These are phyloP conservation scores for Natator depressus DNA, from an alignment of 2,113 vertebrate genomes.

Conservation along the genomic window DNA sequence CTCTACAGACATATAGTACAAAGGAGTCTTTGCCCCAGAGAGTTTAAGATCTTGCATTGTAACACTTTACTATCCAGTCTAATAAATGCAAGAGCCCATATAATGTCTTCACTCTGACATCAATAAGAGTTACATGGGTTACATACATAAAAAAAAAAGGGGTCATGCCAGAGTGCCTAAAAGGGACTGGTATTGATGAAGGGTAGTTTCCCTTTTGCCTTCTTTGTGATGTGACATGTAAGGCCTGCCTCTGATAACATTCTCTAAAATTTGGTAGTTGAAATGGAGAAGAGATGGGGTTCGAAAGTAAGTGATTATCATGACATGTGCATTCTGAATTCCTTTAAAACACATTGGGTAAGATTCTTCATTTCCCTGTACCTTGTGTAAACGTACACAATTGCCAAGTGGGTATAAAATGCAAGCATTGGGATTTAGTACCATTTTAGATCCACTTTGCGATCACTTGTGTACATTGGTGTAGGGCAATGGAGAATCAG, in stretches of 20 bases:
- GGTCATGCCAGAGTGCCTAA: neutral
- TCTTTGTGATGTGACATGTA: neutral
- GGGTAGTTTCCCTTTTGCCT: neutral
- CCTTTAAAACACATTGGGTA: neutral
- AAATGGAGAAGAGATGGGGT: rapidly evolving
- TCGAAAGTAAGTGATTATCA: neutral
- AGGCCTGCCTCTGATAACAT: neutral
- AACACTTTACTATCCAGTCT: neutral
- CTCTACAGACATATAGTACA: neutral
- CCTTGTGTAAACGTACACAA: neutral
- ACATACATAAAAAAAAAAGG: neutral
- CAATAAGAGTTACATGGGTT: neutral
- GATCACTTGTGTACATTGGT: rapidly evolving
- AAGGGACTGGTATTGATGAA: neutral
- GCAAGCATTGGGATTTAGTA: neutral
- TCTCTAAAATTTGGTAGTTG: neutral
- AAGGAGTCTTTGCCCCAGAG: rapidly evolving
- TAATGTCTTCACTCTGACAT: neutral
- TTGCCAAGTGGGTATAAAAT: neutral
- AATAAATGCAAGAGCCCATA: neutral
- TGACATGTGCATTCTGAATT: neutral
- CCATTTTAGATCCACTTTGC: neutral
- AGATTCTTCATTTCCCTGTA: neutral
- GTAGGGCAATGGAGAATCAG: neutral
- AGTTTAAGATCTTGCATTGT: neutral